These are phyloP conservation scores for Lutjanus campechanus DNA, from an alignment of 2,797 vertebrate species.

Conservation along the genomic window DNA sequence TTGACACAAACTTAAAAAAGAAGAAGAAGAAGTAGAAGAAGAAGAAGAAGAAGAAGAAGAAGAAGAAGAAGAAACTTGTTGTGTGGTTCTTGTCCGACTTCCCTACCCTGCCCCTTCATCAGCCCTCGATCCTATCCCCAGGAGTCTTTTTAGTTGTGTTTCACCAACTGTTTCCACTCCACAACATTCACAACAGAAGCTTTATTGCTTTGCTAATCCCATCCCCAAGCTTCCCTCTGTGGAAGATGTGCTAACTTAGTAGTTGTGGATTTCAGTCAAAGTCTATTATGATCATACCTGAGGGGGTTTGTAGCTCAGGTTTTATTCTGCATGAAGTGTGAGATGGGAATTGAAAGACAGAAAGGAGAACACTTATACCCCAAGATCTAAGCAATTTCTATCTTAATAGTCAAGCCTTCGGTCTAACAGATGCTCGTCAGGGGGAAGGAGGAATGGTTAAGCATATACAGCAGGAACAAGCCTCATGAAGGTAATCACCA, in stretches of 20 bases:
- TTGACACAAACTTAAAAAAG: constrained; percentile 27
- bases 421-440: constrained; percentile 22
- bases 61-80: constrained; percentile 6
- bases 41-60: neutral
- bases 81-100: constrained; percentile 32
- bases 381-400: neutral
- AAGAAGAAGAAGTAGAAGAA: neutral
- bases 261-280: constrained; percentile 32
- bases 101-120: constrained; percentile 10
- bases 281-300: constrained; percentile 31
- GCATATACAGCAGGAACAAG: neutral
- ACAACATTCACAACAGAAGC: constrained; percentile 36
- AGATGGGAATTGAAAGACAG: constrained; percentile 30
- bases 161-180: constrained; percentile 42
- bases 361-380: neutral
- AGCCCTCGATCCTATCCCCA: constrained; percentile 21
- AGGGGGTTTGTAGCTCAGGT: constrained; percentile 31
- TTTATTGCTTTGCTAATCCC: constrained; percentile 47
- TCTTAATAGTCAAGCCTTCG: constrained; percentile 5
- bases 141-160: constrained; percentile 51
- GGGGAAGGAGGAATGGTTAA: neutral
- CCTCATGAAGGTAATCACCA: neutral
- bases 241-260: constrained; percentile 36
- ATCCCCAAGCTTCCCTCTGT: constrained; percentile 35
- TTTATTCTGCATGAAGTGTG: constrained; percentile 18